Percentiles rank a stretch among this genome's conserved stretches.
Evolutionary conservation across 2,888 invertebrate genomes (phyloP).

Genomic region (Tiliacea aurago): DNA sequence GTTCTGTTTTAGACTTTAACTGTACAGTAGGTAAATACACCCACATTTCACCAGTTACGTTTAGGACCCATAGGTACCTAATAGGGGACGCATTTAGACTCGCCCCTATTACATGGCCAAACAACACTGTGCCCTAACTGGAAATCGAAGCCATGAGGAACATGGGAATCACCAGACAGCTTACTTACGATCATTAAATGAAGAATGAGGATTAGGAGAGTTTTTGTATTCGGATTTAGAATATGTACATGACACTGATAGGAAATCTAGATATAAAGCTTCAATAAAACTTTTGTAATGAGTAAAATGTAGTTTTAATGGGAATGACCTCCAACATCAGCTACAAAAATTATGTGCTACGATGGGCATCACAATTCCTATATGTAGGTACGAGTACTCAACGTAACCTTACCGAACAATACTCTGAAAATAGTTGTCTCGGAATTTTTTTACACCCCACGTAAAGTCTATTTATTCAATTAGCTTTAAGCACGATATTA

Average conservation of each 20-base stretch:
- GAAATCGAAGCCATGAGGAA: not conserved
- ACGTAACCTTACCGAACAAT: conserved; percentile 38
- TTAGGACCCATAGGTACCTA: too few species aligned
- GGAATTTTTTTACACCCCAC: not conserved
- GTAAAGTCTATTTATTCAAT: too few species aligned
- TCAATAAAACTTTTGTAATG: conserved; percentile 74
- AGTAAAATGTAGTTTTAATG: conserved; percentile 90
- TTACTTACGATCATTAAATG: not conserved
- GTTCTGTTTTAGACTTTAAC: not conserved
- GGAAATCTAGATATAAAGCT: conserved; percentile 1
- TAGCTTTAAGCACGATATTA: too few species aligned
- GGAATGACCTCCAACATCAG: conserved; percentile 85
- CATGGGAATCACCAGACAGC: not conserved
- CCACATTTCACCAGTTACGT: not conserved
- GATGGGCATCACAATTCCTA: conserved; percentile 74
- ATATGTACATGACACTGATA: not conserved
- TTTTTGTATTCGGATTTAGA: not conserved
- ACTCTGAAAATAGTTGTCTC: conserved; percentile 22
- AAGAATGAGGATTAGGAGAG: not conserved
- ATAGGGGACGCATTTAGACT: too few species aligned
- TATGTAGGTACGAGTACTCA: conserved; percentile 40
- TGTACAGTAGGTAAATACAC: not conserved
- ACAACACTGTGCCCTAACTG: not conserved
- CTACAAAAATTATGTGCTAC: conserved; percentile 79
- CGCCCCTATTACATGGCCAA: too few species aligned